A percentile compares a stretch with the other conserved stretches of the same genome.
Evolutionary conservation across 2,113 vertebrate species (phyloP).

Genomic region (Caracal caracal): DNA sequence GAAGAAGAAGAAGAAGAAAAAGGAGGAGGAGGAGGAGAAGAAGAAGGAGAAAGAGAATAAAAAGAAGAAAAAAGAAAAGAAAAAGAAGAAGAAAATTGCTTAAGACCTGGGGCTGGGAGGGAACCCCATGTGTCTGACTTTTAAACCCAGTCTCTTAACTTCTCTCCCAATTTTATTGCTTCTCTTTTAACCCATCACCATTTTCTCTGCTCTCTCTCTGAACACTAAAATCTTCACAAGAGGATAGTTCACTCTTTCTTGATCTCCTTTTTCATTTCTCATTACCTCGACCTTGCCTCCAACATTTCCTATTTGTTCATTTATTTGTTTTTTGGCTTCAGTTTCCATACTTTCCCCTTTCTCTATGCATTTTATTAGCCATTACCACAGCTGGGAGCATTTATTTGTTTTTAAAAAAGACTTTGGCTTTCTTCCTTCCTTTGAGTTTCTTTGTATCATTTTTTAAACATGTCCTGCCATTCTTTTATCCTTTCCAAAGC

Average conservation of each 20-base stretch:
- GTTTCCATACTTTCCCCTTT: not conserved
- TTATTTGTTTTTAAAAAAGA: slow-evolving; percentile 60
- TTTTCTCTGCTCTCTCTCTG: slow-evolving; percentile 8
- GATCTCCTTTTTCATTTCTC: not conserved
- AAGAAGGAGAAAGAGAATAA: too few relatives aligned
- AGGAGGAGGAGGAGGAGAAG: too few relatives aligned
- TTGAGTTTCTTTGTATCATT: slow-evolving; percentile 62
- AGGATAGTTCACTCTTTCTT: not conserved
- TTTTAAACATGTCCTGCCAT: slow-evolving; percentile 40
- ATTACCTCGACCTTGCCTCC: not conserved
- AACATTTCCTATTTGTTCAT: slow-evolving; percentile 17
- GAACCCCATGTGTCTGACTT: not conserved
- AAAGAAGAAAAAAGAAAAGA: not conserved
- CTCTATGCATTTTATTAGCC: slow-evolving; percentile 52
- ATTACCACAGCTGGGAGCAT: slow-evolving; percentile 66
- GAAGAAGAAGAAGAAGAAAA: too few relatives aligned
- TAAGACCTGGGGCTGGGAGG: not conserved
- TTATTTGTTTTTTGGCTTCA: slow-evolving; percentile 47
- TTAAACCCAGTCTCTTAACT: not conserved
- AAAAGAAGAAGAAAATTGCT: not conserved
- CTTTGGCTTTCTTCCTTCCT: slow-evolving; percentile 61
- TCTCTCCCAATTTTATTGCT: not conserved
- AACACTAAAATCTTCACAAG: not conserved
- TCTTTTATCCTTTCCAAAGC: slow-evolving; percentile 53
- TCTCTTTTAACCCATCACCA: not conserved